Conservation (phyloP, 2,888 invertebrate genomes). For the Cylindroiulus punctatus region DNA sequence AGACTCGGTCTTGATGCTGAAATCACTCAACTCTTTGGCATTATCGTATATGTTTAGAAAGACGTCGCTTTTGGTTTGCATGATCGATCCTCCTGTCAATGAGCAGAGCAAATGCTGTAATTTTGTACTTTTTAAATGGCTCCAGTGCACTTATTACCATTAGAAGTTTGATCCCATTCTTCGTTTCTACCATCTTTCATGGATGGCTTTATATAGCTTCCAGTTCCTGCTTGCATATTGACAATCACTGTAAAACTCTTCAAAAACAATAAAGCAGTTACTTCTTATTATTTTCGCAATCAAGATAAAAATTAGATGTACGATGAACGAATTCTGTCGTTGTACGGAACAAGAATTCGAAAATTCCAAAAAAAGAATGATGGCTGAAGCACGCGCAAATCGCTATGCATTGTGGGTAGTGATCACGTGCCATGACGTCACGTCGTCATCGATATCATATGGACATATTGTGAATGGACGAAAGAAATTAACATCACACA, state of each 20-base stretch:
- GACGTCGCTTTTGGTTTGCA: constrained; percentile 19
- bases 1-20: background rate
- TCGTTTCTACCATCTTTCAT: background rate
- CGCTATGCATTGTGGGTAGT: too few species aligned
- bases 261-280: background rate
- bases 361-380: too few species aligned
- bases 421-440: too few species aligned
- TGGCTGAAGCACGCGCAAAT: too few species aligned
- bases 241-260: background rate
- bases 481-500: background rate
- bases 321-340: too few species aligned
- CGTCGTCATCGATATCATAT: too few species aligned
- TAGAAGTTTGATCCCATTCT: background rate
- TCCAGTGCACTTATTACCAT: too few species aligned
- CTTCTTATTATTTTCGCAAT: too few species aligned
- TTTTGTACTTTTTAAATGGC: background rate
- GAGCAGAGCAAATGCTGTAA: background rate
- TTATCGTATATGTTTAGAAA: constrained; percentile 10
- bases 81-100: background rate
- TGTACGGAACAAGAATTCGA: too few species aligned
- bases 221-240: background rate
- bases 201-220: background rate
- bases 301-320: too few species aligned
- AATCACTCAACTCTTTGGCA: constrained; percentile 39
- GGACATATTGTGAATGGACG: too few species aligned